Conservation (phyloP, 2,113 vertebrate species). For the Xenopus borealis region DNA sequence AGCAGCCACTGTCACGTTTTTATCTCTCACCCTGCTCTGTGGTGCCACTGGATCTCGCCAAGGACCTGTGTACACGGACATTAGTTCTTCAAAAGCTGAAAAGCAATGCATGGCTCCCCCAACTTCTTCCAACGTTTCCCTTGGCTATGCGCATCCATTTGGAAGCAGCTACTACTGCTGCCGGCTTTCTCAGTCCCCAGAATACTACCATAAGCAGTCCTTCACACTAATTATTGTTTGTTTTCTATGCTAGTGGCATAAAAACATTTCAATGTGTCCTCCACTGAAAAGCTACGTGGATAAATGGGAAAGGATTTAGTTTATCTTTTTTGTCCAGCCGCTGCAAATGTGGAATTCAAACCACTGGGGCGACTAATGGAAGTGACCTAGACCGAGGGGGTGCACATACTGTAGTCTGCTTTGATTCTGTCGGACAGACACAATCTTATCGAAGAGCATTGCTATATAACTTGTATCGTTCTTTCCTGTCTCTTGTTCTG, state of each 20-base stretch:
- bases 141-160: conserved; percentile 91
- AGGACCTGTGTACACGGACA: conserved; percentile 89
- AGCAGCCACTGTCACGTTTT: conserved; percentile 90
- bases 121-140: conserved; percentile 79
- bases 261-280: background rate
- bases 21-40: conserved; percentile 81
- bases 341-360: too few relatives aligned
- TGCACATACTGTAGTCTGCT: too few relatives aligned
- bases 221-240: conserved; percentile 25
- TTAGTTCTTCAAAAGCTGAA: conserved; percentile 80
- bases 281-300: background rate
- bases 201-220: background rate
- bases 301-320: too few relatives aligned
- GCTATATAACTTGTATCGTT: too few relatives aligned
- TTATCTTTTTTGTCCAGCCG: too few relatives aligned
- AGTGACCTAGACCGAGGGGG: too few relatives aligned
- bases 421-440: too few relatives aligned
- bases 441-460: too few relatives aligned
- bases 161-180: conserved; percentile 94
- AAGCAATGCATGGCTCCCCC: conserved; percentile 88
- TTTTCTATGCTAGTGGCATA: conserved; percentile 9
- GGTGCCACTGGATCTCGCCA: conserved; percentile 81
- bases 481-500: too few relatives aligned
- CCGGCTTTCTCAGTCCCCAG: conserved; percentile 83
- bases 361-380: too few relatives aligned